Percentiles rank a stretch among this genome's conserved stretches.
These are phyloP conservation scores for Gastrophysa polygoni DNA, from an alignment of 2,888 invertebrate species.

Conservation along the genomic window DNA sequence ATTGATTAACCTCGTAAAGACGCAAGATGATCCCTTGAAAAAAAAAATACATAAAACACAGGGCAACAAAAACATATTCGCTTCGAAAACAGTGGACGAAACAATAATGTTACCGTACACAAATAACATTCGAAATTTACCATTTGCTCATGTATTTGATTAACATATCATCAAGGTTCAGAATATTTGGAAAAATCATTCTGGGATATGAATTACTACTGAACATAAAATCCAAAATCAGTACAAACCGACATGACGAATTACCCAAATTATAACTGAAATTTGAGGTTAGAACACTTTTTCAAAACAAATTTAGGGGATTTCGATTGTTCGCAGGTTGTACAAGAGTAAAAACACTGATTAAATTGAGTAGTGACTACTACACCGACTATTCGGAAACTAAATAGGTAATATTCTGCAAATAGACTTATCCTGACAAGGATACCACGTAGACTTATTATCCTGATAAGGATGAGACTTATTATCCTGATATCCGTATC, in stretches of 20 bases:
- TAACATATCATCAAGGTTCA: conserved; percentile 48
- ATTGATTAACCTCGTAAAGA: too few relatives aligned
- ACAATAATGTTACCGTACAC: conserved; percentile 9
- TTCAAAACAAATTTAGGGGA: neutral
- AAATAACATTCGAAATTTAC: conserved; percentile 22
- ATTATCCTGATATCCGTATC: too few relatives aligned
- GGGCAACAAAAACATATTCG: neutral
- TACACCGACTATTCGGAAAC: neutral
- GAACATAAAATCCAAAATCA: conserved; percentile 25
- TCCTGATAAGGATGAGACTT: too few relatives aligned
- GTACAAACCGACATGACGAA: neutral
- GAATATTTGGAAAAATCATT: conserved; percentile 48
- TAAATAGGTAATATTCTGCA: neutral
- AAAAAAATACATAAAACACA: neutral
- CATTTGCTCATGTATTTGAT: conserved; percentile 45
- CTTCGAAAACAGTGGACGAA: neutral
- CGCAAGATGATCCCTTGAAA: too few relatives aligned
- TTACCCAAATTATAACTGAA: too few relatives aligned
- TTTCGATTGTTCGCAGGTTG: neutral
- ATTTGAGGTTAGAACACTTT: conserved; percentile 18
- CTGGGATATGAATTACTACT: conserved; percentile 15
- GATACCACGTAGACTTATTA: too few relatives aligned
- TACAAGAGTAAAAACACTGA: neutral
- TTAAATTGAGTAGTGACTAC: neutral
- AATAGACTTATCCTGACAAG: too few relatives aligned